Conservation (phyloP, 2,113 vertebrate species). For the Phalacrocorax pelagicus region DNA sequence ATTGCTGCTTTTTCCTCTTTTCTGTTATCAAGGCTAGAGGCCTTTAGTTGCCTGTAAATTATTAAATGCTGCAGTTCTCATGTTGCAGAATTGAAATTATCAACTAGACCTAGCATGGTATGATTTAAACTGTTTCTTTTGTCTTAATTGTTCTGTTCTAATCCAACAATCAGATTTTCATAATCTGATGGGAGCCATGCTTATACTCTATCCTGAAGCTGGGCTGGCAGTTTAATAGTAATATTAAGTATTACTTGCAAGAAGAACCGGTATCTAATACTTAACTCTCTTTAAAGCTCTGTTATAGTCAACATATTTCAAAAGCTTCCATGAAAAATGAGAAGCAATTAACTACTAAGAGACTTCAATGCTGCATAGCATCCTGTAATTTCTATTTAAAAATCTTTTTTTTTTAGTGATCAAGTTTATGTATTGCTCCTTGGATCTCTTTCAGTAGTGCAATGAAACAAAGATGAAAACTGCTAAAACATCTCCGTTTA, state of each 20-base stretch:
- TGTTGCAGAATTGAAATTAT: neutral
- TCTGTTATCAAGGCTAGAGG: neutral
- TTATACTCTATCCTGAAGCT: neutral
- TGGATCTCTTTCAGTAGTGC: slow-evolving; percentile 68
- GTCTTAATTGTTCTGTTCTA: neutral
- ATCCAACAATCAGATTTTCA: neutral
- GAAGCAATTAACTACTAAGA: slow-evolving; percentile 10
- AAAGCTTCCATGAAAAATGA: neutral
- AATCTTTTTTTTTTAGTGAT: slow-evolving; percentile 61
- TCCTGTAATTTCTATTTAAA: slow-evolving; percentile 65
- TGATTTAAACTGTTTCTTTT: neutral
- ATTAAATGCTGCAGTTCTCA: neutral
- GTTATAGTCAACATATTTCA: neutral
- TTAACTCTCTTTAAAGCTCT: neutral
- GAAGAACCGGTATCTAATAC: neutral
- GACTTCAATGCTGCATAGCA: neutral
- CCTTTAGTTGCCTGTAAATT: neutral
- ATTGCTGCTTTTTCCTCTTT: neutral
- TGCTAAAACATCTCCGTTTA: neutral
- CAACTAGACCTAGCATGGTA: neutral
- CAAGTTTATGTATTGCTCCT: slow-evolving; percentile 65
- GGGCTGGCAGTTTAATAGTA: neutral
- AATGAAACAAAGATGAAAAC: slow-evolving; percentile 32
- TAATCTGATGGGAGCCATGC: neutral
- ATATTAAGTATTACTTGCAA: neutral